Conservation (phyloP, 2,113 vertebrate species). For the Ariopsis seemanni region DNA sequence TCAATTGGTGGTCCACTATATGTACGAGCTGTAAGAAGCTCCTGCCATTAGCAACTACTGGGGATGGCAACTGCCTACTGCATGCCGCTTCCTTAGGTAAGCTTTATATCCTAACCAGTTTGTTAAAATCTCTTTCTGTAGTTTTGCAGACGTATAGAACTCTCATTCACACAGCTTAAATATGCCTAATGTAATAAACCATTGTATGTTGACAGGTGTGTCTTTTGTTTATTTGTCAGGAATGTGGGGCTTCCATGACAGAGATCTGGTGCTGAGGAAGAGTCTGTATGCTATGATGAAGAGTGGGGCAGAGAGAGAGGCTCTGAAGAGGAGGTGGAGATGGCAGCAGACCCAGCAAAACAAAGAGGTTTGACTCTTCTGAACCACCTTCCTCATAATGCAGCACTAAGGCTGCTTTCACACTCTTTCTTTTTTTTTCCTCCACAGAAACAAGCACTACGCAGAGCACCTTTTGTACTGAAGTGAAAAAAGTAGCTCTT, state of each 20-base stretch:
- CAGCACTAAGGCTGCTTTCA: background rate
- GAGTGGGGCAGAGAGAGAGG: slow-evolving; percentile 90
- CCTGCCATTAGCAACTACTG: slow-evolving; percentile 94
- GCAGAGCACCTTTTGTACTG: background rate
- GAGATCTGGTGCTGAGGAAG: slow-evolving; percentile 94
- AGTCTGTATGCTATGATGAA: slow-evolving; percentile 97
- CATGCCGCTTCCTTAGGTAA: slow-evolving; percentile 96
- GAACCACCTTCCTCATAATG: background rate
- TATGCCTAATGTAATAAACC: background rate
- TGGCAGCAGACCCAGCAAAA: slow-evolving; percentile 99
- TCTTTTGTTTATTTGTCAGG: slow-evolving; percentile 69
- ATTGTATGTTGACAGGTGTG: background rate
- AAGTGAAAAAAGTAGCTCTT: background rate
- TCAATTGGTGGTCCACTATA: slow-evolving; percentile 97
- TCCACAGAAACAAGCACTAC: background rate
- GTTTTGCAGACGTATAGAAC: background rate
- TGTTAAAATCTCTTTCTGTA: background rate
- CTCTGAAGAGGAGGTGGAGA: slow-evolving; percentile 93
- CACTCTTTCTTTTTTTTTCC: background rate
- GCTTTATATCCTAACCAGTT: slow-evolving; percentile 33
- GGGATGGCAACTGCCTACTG: slow-evolving; percentile 96
- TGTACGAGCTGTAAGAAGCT: slow-evolving; percentile 95
- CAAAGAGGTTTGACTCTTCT: slow-evolving; percentile 84
- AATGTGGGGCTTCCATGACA: slow-evolving; percentile 99
- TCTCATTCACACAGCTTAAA: background rate